Base-by-base conservation (phyloP, 2,113 vertebrate species). In the Hyla sarda region DNA sequence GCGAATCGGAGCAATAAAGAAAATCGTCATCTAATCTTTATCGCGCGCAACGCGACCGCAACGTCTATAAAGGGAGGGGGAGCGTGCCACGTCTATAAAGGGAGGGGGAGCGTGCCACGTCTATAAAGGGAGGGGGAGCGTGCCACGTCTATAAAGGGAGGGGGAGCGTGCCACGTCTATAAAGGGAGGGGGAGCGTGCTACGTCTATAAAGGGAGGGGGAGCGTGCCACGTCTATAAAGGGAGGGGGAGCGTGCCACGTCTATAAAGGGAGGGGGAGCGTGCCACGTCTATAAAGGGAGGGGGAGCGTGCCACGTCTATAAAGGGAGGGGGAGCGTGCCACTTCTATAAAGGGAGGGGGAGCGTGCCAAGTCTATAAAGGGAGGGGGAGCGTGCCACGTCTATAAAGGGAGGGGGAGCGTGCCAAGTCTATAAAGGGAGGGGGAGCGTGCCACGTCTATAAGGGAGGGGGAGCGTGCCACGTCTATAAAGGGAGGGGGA, bases 351-450 rank as follows among this genome's bases (percentile, higher is more conserved):
- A 58, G 82, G 52, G 56, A 84, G 41, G 16, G 12, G 8, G n/a
- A n/a, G n/a, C n/a, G n/a, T n/a, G n/a, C n/a, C n/a, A n/a, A n/a
- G 37, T 71, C 67, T 84, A 62, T 75, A 75, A 62, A 58, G 82
- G 52, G 56, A 84, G 41, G 16, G 12, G 8, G n/a, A n/a, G n/a
- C n/a, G n/a, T n/a, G n/a, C n/a, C n/a, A 21, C 32, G 37, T 71
- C 67, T 84, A 62, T 75, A 75, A 62, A 58, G 82, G 52, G 56
- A 84, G 41, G 16, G 12, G 8, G n/a, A n/a, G n/a, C n/a, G n/a
- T n/a, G n/a, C n/a, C n/a, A n/a, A n/a, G 37, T 71, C 67, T 84
- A 62, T 75, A 75, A 62, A 58, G 82, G 52, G 56, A 84, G 41
- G 16, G 12, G 8, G n/a, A n/a, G n/a, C n/a, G n/a, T n/a, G n/a